Conservation (phyloP, 1,140 invertebrate species). For the Brachionus sp. region DNA sequence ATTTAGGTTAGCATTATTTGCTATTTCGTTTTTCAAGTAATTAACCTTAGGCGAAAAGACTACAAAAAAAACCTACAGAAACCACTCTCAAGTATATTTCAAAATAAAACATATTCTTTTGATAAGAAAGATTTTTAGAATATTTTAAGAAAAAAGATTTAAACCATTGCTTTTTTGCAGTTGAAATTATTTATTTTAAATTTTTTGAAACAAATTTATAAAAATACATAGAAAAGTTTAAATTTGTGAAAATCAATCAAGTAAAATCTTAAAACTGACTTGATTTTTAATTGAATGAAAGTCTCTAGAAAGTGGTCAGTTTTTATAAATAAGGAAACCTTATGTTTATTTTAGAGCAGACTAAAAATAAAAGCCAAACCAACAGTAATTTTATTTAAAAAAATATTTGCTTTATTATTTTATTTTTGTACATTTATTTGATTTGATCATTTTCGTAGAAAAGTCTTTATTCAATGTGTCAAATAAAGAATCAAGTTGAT, state of each 20-base stretch:
- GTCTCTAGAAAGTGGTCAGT: neutral
- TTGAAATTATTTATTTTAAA: no score
- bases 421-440: neutral
- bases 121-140: no score
- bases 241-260: neutral
- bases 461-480: neutral
- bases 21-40: neutral
- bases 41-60: neutral
- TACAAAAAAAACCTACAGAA: neutral
- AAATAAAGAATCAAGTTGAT: neutral
- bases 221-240: no score
- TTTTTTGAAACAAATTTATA: neutral
- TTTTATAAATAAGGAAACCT: neutral
- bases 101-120: no score
- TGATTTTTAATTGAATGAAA: neutral
- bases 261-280: neutral
- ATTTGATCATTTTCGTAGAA: neutral
- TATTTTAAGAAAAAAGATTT: no score
- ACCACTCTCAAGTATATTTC: neutral
- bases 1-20: neutral
- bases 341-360: slow-evolving; percentile 21
- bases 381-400: slow-evolving; percentile 5
- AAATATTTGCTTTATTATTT: slow-evolving; percentile 10
- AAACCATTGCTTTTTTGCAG: no score
- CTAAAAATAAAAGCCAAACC: slow-evolving; percentile 25